These are phyloP conservation scores for Dicaeum eximium DNA, from an alignment of 2,113 vertebrate genomes.

Conservation along the genomic window DNA sequence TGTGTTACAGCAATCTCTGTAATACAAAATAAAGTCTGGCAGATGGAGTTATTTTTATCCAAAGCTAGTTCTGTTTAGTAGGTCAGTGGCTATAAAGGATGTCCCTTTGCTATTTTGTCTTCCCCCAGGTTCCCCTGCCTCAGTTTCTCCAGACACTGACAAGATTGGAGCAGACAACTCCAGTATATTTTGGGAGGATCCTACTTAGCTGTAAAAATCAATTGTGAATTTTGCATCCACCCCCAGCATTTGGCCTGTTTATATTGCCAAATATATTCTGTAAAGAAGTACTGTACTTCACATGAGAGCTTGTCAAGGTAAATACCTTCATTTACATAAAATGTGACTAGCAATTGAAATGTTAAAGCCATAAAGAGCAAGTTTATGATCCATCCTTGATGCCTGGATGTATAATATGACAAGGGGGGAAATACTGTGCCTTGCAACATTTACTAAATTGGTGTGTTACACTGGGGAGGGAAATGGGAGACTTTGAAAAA, in stretches of 20 bases:
- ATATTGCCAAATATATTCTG: constrained; percentile 61
- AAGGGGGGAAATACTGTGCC: constrained; percentile 41
- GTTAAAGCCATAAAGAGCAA: constrained; percentile 70
- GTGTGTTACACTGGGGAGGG: constrained; percentile 5
- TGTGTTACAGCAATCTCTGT: background rate
- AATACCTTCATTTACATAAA: constrained; percentile 68
- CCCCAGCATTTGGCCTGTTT: constrained; percentile 53
- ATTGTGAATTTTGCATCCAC: constrained; percentile 6
- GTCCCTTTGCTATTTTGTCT: background rate
- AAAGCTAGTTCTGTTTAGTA: background rate
- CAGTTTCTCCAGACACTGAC: background rate
- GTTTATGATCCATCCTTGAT: constrained; percentile 71
- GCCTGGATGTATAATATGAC: constrained; percentile 64
- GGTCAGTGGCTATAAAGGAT: background rate
- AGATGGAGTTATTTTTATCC: constrained; percentile 53
- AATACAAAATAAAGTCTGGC: constrained; percentile 42
- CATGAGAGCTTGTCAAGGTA: constrained; percentile 70
- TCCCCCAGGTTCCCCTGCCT: background rate
- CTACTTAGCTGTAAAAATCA: background rate
- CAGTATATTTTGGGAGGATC: background rate
- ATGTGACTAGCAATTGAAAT: constrained; percentile 65
- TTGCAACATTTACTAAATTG: constrained; percentile 66
- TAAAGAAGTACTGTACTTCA: constrained; percentile 65
- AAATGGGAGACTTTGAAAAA: constrained; percentile 19
- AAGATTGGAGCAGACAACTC: background rate